Evolutionary conservation across 2,797 vertebrate species (phyloP), one percentile per base, ranked within the genome.

Genomic region (Sebastiscus albofasciatus): DNA sequence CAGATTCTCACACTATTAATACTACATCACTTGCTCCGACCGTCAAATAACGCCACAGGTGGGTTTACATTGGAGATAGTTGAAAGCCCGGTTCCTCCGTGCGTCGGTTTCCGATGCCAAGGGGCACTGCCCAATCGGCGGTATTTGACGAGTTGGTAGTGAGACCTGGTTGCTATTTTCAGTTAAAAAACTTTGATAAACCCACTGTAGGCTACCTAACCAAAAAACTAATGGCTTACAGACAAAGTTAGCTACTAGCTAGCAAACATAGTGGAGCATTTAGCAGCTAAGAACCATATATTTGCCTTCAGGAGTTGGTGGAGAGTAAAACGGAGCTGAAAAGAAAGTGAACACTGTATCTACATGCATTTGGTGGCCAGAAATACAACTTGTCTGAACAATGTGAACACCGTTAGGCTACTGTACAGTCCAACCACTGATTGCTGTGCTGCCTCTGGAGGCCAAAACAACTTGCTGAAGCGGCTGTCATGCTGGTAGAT

Each of bases 91-190:
- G 16, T 46, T 46, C 42, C 42, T 46, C 16, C 16, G 16, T 18
- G 0, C 16, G 7, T 0, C 46, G 0, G 46, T 20, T 49, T 49
- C 16, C 42, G 42, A 49, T 49, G 42, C 42, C 42, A 8, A 7
- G 14, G 36, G 16, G 42, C 18, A 7, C 42, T 49, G 46, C 46
- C 46, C 18, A 49, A 49, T 49, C 46, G 16, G 7, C 7, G 18
- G 46, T 20, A 49, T 49, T 49, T 49, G 18, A 46, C 42, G 16
- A 49, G 46, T 49, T 49, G 46, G 46, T 0, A 49, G 18, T 49
- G 46, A 49, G 46, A 49, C 46, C 18, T 18, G 46, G 46, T 20
- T 49, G 0, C 1, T 60, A 11, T 46, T 14, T 67, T 61, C 59
- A 61, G 1, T 33, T 0, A n/a, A 12, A 61, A 12, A 20, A 1